These are phyloP conservation scores for Acrossocheilus fasciatus DNA, from an alignment of 2,797 vertebrate genomes.

Conservation along the genomic window DNA sequence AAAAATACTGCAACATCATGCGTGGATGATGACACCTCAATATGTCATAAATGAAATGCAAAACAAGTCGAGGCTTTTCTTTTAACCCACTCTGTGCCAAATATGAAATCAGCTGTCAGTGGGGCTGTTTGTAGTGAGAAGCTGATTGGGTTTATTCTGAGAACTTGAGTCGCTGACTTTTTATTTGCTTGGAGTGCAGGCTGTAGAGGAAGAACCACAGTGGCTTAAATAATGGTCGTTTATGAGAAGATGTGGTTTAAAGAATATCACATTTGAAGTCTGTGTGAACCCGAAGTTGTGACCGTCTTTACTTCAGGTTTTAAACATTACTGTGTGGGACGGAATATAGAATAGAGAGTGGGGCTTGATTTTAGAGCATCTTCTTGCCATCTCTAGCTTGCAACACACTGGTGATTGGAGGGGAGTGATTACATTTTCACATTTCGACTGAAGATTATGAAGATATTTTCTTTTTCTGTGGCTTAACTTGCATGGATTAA, in stretches of 20 bases:
- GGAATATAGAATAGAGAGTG: background rate
- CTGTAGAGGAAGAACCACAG: background rate
- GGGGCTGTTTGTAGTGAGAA: constrained; percentile 7
- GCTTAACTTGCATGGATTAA: background rate
- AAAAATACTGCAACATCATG: constrained; percentile 14
- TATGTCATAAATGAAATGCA: constrained; percentile 40
- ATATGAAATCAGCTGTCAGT: constrained; percentile 15
- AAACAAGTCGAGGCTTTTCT: constrained; percentile 21
- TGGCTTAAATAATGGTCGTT: background rate
- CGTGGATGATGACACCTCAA: constrained; percentile 31
- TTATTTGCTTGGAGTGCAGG: constrained; percentile 25
- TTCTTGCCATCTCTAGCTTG: background rate
- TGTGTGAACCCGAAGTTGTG: background rate
- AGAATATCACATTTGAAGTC: background rate
- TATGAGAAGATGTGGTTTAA: background rate
- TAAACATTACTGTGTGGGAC: background rate
- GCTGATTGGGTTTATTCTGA: constrained; percentile 39
- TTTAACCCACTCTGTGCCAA: constrained; percentile 26
- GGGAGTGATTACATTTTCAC: background rate
- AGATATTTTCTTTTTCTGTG: too few relatives aligned
- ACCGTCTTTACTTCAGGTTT: background rate
- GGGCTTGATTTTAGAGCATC: background rate
- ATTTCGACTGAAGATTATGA: background rate
- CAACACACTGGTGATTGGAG: background rate
- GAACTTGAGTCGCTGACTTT: constrained; percentile 17